phyloP scores from a whole-genome alignment of 2,888 invertebrate genomes.

The Cartodere bifasciata region DNA sequence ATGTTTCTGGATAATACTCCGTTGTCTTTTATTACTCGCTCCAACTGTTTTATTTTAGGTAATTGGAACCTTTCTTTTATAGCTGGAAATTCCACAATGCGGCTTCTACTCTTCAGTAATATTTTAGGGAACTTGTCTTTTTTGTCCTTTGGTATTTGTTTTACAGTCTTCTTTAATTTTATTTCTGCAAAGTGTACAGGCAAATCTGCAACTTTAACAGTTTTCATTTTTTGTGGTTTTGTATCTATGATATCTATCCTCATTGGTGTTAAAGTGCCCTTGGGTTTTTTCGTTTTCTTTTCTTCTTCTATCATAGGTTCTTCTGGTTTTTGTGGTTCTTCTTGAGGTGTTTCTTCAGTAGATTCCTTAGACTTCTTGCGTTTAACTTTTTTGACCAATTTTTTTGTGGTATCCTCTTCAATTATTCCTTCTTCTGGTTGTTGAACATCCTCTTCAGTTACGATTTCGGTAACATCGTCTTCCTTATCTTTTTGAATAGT shows the following conservation, averaged over 20 bases:
- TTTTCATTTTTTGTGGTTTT: constrained; percentile 45
- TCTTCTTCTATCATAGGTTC: constrained; percentile 14
- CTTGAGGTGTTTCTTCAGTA: constrained; percentile 17
- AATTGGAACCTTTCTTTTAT: constrained; percentile 23
- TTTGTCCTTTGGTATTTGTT: constrained; percentile 21
- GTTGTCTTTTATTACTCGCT: constrained; percentile 25
- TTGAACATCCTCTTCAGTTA: constrained; percentile 12
- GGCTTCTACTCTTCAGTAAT: constrained; percentile 56
- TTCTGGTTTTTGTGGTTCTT: constrained; percentile 20
- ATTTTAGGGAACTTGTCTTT: constrained; percentile 45
- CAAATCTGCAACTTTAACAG: constrained; percentile 40
- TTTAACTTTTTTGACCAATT: constrained; percentile 8
- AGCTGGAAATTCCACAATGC: constrained; percentile 37
- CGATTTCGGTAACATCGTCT: constrained; percentile 10
- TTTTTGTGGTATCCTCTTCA: background rate
- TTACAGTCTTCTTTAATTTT: constrained; percentile 42
- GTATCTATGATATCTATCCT: constrained; percentile 21
- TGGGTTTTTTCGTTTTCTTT: constrained; percentile 21
- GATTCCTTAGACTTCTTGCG: constrained; percentile 12
- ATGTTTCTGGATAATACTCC: constrained; percentile 38
- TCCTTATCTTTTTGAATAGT: constrained; percentile 12
- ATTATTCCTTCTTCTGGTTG: constrained; percentile 1
- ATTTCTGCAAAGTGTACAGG: constrained; percentile 51
- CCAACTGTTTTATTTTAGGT: constrained; percentile 26
- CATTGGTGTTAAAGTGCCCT: too few species aligned